Base-by-base conservation (phyloP, 1,140 invertebrate species). In the Drosophila triauraria region DNA sequence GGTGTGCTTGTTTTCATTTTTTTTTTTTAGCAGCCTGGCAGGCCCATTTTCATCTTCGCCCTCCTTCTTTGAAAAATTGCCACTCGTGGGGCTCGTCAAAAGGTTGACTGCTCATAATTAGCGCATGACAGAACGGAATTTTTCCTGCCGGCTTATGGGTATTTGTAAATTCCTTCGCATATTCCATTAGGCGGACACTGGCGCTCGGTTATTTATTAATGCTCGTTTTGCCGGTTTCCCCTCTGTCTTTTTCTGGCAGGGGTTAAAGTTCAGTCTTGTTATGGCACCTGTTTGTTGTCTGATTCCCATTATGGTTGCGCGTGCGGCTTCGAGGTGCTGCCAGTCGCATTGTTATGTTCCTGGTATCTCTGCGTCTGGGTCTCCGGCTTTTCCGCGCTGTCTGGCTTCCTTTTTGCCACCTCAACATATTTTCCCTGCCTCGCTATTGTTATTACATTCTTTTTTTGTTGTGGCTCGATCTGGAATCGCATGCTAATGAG, bases 331-430 rank as follows among this genome's bases (percentile, higher is more conserved):
- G 69, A 25, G 57, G 46, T 54, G n/a, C 56, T 68, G 62, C 12
- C 61, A 53, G 42, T 27, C 62, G 46, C 35, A 53, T 76, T 77
- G 63, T 77, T 68, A 50, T 64, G 47, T 65, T 65, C 48, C 44
- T 75, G 48, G 30, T 77, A 77, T 77, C 54, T 77, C 53, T 44
- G 9, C 23, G 74, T 68, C 63, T 77, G 75, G 70, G 61, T 76
- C 58, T 74, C 59, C 42, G 70, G 69, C 47, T 77, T 58, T 77
- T 77, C 75, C 56, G 75, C 32, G 27, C 50, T 57, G 74, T 77
- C 51, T 77, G 72, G 48, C 48, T 68, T 40, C 20, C 48, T 53
- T 50, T 47, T 23, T 35, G 57, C 8, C 32, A 15, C 12, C 23
- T 43, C 13, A 32, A 27, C 25, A 20, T 42, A 23, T 50, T 27